phyloP scores from a whole-genome alignment of 1,140 invertebrate genomes.

The Olivierus martensii region DNA sequence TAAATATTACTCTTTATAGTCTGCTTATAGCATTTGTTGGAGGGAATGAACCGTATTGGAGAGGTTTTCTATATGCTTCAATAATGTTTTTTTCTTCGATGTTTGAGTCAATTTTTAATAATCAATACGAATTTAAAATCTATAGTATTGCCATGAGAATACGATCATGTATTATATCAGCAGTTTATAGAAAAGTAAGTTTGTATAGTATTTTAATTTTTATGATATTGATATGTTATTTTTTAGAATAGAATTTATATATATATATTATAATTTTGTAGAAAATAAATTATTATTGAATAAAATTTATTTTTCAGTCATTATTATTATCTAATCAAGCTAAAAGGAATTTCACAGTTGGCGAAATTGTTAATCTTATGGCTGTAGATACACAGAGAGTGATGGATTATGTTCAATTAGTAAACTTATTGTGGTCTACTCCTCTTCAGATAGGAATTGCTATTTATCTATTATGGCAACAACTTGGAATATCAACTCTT shows the following conservation, averaged over 20 bases:
- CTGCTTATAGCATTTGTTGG: constrained; percentile 32
- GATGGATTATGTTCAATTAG: constrained; percentile 71
- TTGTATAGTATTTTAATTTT: too few species aligned
- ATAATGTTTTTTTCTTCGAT: constrained; percentile 60
- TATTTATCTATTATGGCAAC: constrained; percentile 78
- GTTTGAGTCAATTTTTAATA: constrained; percentile 71
- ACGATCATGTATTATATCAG: constrained; percentile 76
- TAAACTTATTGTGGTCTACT: constrained; percentile 95
- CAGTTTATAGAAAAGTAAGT: constrained; percentile 76
- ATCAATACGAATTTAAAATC: constrained; percentile 83
- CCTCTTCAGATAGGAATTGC: constrained; percentile 79
- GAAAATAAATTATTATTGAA: not conserved
- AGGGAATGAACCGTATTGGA: constrained; percentile 35
- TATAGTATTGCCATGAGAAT: constrained; percentile 81
- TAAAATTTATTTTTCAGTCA: constrained; percentile 19
- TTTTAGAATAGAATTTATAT: too few species aligned
- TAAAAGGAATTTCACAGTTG: constrained; percentile 53
- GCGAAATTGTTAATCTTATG: constrained; percentile 88
- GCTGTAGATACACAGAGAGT: constrained; percentile 71
- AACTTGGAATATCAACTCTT: constrained; percentile 35
- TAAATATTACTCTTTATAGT: constrained; percentile 21
- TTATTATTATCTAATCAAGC: constrained; percentile 27
- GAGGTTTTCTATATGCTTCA: constrained; percentile 38
- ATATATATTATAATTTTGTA: too few species aligned
- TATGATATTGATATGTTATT: too few species aligned